A percentile compares a stretch with the other conserved stretches of the same genome.
phyloP scores from a whole-genome alignment of 2,113 vertebrate species.

The Alethe castanea region DNA sequence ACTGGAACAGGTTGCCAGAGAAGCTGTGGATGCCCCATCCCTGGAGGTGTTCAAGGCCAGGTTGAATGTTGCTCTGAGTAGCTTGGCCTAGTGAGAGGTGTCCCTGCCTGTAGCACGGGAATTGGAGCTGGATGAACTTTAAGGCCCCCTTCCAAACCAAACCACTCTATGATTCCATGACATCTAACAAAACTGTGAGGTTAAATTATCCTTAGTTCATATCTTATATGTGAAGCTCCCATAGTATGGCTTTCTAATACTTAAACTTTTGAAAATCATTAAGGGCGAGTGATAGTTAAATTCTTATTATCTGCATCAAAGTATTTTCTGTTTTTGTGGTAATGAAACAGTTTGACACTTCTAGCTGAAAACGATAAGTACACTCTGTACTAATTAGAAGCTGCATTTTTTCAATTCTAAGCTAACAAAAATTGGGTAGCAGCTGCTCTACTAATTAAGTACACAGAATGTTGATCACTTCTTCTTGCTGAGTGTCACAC shows the following conservation, averaged over 20 bases:
- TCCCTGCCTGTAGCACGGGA: accelerated
- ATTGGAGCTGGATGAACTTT: background rate
- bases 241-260: background rate
- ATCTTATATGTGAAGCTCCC: background rate
- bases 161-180: background rate
- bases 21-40: background rate
- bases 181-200: background rate
- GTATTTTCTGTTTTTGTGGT: background rate
- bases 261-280: background rate
- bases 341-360: conserved; percentile 49
- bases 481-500: background rate
- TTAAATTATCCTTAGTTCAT: background rate
- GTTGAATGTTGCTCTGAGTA: background rate
- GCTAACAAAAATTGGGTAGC: conserved; percentile 38
- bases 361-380: background rate
- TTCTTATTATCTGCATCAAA: background rate
- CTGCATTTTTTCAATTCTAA: conserved; percentile 15
- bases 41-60: background rate
- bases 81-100: background rate
- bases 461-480: conserved; percentile 28
- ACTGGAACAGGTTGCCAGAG: background rate
- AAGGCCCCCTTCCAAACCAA: background rate
- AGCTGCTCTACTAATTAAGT: conserved; percentile 54
- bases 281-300: conserved; percentile 1
- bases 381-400: conserved; percentile 39